Evolutionary conservation across 2,888 invertebrate genomes (phyloP).

Genomic region (Eurytoma adleriae): DNA sequence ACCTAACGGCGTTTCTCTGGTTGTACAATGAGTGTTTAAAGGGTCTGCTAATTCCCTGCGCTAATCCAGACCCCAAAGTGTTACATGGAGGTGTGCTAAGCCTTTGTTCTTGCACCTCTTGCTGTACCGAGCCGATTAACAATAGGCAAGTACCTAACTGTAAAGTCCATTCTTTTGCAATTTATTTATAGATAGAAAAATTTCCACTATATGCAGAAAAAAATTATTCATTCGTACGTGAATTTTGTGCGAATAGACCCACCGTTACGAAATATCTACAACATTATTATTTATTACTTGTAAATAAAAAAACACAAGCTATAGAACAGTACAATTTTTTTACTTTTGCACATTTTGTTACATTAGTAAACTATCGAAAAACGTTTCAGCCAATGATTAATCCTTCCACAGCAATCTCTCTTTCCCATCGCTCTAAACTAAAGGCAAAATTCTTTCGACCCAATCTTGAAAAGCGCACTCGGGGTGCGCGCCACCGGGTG

Average conservation of each 20-base stretch:
- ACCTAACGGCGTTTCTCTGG: not conserved
- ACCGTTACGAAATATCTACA: no score
- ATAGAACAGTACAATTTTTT: no score
- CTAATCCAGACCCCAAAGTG: not conserved
- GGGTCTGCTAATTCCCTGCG: slow-evolving; percentile 1
- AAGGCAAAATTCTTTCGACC: not conserved
- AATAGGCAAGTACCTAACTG: not conserved
- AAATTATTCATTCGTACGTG: no score
- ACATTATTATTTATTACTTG: not conserved
- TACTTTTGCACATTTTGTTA: no score
- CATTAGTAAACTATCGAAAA: no score
- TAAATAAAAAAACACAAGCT: not conserved
- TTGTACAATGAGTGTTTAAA: slow-evolving; percentile 10
- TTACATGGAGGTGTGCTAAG: not conserved
- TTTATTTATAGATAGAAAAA: not conserved
- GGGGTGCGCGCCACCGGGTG: not conserved
- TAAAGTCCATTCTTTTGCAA: not conserved
- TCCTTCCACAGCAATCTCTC: not conserved
- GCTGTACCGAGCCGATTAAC: not conserved
- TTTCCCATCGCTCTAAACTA: not conserved
- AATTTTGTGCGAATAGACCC: no score
- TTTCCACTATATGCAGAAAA: not conserved
- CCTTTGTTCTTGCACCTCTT: slow-evolving; percentile 14
- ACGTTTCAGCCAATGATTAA: not conserved
- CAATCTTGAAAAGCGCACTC: not conserved